Evolutionary conservation across 2,888 invertebrate species (phyloP), one percentile per base, ranked within the genome.

Genomic region (Agrilus biguttatus): DNA sequence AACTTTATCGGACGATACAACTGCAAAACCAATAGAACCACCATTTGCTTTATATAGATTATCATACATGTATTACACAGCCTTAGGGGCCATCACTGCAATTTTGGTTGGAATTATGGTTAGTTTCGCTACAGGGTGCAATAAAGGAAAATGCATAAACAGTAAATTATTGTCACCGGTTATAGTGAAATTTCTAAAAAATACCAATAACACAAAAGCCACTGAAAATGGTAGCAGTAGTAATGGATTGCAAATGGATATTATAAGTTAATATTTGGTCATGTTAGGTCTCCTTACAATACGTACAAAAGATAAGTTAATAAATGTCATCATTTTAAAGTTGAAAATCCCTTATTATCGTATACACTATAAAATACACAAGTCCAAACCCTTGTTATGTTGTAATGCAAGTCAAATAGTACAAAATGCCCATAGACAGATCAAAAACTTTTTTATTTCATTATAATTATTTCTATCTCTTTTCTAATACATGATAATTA

Each of bases 51-150:
- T 83, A 45, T 85, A 80, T 60, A 68, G 76, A 51, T 61, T 86
- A 56, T 84, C 84, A 12, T 87, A 86, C 63, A 71, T 84, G 61
- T 85, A 83, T 69, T 86, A 84, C 63, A 81, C 83, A 1, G 68
- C 78, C 47, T 69, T 83, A n/a, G 85, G 85, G 6, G 75, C 79
- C 56, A 50, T 75, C 0, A 77, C 77, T 1, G 78, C 78, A 10
- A 70, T 83, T 37, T 44, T 72, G 3, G 70, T 82, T 6, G 86
- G 85, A 0, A 61, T 79, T 14, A 53, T 78, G 23, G 78, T 83
- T 23, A 83, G 84, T 14, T 78, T 75, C 62, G 69, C 79, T 52
- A 81, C 81, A 1, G 75, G 75, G 8, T 69, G 72, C 5, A 77
- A 77, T 49, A 72, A 75, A 54, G 73, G 75, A 3, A 67, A 70